These are phyloP conservation scores for Heliconius melpomene DNA, from an alignment of 1,140 invertebrate species.

Conservation along the genomic window DNA sequence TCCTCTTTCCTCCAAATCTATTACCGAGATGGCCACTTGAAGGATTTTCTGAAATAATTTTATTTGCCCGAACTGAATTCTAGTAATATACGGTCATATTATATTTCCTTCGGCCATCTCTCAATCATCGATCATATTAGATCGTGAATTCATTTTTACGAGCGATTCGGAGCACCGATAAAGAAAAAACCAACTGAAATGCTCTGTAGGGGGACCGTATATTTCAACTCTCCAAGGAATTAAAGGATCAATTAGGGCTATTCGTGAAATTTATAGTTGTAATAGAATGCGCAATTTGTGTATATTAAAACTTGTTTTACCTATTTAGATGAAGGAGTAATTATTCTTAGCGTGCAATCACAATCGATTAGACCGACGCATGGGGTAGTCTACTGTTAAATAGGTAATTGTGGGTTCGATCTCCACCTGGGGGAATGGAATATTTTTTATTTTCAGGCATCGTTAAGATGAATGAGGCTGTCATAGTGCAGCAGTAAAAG, in stretches of 20 bases:
- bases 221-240: slow-evolving; percentile 2
- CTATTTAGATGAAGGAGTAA: neutral
- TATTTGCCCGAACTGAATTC: neutral
- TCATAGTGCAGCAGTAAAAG: too few species aligned
- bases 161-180: slow-evolving; percentile 40
- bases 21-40: slow-evolving; percentile 16
- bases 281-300: neutral
- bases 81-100: slow-evolving; percentile 5
- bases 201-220: slow-evolving; percentile 28
- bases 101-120: slow-evolving; percentile 30
- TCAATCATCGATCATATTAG: slow-evolving; percentile 44
- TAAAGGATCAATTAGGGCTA: slow-evolving; percentile 5
- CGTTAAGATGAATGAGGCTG: too few species aligned
- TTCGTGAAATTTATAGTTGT: slow-evolving; percentile 10
- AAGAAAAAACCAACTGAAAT: slow-evolving; percentile 40
- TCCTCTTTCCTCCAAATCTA: slow-evolving; percentile 12
- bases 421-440: too few species aligned
- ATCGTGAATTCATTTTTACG: slow-evolving; percentile 46
- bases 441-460: too few species aligned
- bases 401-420: too few species aligned
- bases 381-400: too few species aligned
- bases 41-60: slow-evolving; percentile 9
- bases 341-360: too few species aligned
- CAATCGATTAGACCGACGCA: too few species aligned
- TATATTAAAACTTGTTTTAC: neutral